A percentile compares a stretch with the other conserved stretches of the same genome.
Conservation (phyloP, 2,888 invertebrate genomes). For the Eupithecia abbreviata region DNA sequence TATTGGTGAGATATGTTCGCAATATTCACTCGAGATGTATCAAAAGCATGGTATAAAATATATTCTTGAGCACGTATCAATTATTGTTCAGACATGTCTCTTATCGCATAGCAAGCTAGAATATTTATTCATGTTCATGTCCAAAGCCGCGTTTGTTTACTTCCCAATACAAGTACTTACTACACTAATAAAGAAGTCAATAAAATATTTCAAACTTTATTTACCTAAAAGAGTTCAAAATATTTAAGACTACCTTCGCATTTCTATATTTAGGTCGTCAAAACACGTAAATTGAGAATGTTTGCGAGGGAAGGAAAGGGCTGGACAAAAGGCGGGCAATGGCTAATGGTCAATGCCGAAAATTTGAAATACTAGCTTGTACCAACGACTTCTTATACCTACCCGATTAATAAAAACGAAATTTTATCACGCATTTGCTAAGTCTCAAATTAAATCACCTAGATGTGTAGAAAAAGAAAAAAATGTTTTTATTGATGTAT, state of each 20-base stretch:
- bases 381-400: too few relatives aligned
- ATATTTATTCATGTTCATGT: not conserved
- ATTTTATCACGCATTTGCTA: not conserved
- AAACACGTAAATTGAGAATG: slow-evolving; percentile 9
- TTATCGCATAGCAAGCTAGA: not conserved
- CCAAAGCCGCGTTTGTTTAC: not conserved
- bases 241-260: not conserved
- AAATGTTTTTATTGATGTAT: not conserved
- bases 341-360: not conserved
- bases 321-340: not conserved
- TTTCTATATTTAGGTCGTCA: not conserved
- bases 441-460: not conserved
- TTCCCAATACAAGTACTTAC: not conserved
- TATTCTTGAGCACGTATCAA: not conserved
- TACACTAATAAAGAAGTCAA: too few relatives aligned
- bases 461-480: too few relatives aligned
- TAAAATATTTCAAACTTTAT: too few relatives aligned
- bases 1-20: not conserved
- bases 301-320: slow-evolving; percentile 4
- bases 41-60: not conserved
- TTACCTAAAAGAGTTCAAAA: not conserved
- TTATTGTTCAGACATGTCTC: not conserved
- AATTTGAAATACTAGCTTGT: not conserved
- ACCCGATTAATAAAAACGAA: not conserved
- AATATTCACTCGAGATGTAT: not conserved